Conservation (phyloP, 2,888 invertebrate genomes). For the Netelia virgata region DNA sequence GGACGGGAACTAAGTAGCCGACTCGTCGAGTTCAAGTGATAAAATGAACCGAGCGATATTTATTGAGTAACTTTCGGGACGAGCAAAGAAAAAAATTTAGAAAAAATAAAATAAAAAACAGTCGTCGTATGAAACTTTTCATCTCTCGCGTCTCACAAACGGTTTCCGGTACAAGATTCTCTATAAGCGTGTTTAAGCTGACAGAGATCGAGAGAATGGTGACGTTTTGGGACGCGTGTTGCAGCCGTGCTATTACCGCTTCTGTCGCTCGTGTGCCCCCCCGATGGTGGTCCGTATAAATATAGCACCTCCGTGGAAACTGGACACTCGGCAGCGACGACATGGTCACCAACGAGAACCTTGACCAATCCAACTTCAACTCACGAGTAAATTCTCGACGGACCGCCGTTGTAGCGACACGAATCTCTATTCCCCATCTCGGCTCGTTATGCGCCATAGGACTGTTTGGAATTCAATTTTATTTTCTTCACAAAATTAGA, state of each 20-base stretch:
- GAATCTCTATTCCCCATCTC: slow-evolving; percentile 1
- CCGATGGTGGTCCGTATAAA: slow-evolving; percentile 79
- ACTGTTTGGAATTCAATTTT: too few relatives aligned
- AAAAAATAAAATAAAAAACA: slow-evolving; percentile 30
- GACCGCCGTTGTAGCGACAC: slow-evolving; percentile 18
- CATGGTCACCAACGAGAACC: slow-evolving; percentile 63
- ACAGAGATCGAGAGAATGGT: slow-evolving; percentile 59
- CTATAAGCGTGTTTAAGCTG: slow-evolving; percentile 23
- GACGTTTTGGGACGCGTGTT: slow-evolving; percentile 49
- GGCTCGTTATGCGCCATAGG: not conserved
- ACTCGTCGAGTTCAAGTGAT: slow-evolving; percentile 70
- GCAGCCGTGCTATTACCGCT: not conserved
- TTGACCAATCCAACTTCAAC: slow-evolving; percentile 61
- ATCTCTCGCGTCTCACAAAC: slow-evolving; percentile 53
- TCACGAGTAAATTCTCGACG: slow-evolving; percentile 14
- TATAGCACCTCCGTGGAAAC: slow-evolving; percentile 74
- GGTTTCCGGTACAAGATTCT: not conserved
- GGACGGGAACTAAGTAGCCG: slow-evolving; percentile 75
- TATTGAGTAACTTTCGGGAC: slow-evolving; percentile 73
- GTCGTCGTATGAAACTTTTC: not conserved
- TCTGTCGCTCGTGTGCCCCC: slow-evolving; percentile 53
- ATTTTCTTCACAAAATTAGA: too few relatives aligned
- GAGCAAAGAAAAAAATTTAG: slow-evolving; percentile 3
- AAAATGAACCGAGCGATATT: slow-evolving; percentile 79
- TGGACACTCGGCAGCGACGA: slow-evolving; percentile 72